Base-by-base conservation (phyloP, 2,113 vertebrate species). In the Lipophrys pholis region DNA sequence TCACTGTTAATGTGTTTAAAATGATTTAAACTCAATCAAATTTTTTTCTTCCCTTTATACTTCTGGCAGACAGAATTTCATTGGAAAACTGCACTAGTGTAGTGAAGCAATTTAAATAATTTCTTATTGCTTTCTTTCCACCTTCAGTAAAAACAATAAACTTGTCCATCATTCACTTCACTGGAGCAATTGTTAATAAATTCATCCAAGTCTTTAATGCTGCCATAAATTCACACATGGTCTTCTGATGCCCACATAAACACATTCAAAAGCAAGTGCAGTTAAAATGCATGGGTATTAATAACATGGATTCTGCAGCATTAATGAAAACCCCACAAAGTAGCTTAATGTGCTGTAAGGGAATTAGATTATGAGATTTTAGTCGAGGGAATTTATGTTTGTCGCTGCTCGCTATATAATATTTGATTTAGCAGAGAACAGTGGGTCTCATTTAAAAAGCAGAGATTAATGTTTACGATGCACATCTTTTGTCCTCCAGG, bases 391-490 rank as follows among this genome's bases (percentile, higher is more conserved):
- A 63, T 82, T 72, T 53, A 69, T 76, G 67, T 73, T 53, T 63
- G 16, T 82, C 59, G 65, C 42, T 8, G 38, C 10, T 79, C 40
- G 73, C 49, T 60, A 16, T 42, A 60, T 73, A 17, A 21, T 72
- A 74, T 80, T 63, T 87, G 43, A 83, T 86, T 77, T 84, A 85
- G 84, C 39, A 59, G 48, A 67, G 60, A 53, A 60, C 70, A 69
- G 39, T 64, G 39, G n/a, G 46, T n/a, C n/a, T 76, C 40, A 58
- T 70, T 82, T 78, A 46, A 76, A 73, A 49, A 73, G 11, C 11
- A 49, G 41, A 79, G 36, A 75, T 84, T 39, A 72, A 61, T 73
- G 46, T 73, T 80, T 55, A 70, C 58, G 56, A 69, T 56, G 21
- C 63, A 46, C 11, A 73, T 66, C 38, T 46, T 78, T 85, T 53